Evolutionary conservation across 1,140 invertebrate species (phyloP).

Genomic region (Nixonia krombeini): DNA sequence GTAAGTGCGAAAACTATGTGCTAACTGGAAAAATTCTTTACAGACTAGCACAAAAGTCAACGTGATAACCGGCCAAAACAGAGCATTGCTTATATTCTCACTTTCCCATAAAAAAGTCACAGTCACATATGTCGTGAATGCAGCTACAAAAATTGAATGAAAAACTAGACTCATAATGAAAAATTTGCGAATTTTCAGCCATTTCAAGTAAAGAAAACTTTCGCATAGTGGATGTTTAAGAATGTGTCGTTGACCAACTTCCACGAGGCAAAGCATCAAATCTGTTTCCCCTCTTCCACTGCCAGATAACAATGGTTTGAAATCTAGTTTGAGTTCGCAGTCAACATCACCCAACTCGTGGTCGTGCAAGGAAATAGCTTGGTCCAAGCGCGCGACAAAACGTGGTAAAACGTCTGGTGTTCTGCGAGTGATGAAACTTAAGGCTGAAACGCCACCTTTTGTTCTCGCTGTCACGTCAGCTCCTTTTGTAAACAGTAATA

Average conservation of each 20-base stretch:
- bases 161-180: slow-evolving; percentile 85
- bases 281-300: slow-evolving; percentile 79
- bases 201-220: slow-evolving; percentile 86
- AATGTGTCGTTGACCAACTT: slow-evolving; percentile 82
- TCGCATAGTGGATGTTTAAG: slow-evolving; percentile 86
- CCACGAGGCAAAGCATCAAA: slow-evolving; percentile 80
- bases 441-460: slow-evolving; percentile 83
- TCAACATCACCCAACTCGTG: slow-evolving; percentile 87
- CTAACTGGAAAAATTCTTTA: slow-evolving; percentile 83
- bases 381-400: slow-evolving; percentile 81
- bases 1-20: slow-evolving; percentile 79
- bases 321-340: slow-evolving; percentile 85
- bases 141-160: slow-evolving; percentile 81
- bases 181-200: slow-evolving; percentile 86
- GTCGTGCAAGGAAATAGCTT: slow-evolving; percentile 82
- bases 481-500: slow-evolving; percentile 81
- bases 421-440: slow-evolving; percentile 85
- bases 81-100: slow-evolving; percentile 72
- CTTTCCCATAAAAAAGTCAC: slow-evolving; percentile 71
- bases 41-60: slow-evolving; percentile 76
- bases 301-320: slow-evolving; percentile 78
- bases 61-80: slow-evolving; percentile 70
- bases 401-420: slow-evolving; percentile 84
- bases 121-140: slow-evolving; percentile 80
- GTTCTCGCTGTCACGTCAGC: slow-evolving; percentile 86